phyloP scores from a whole-genome alignment of 2,888 invertebrate species.

The Junonia oenone region DNA sequence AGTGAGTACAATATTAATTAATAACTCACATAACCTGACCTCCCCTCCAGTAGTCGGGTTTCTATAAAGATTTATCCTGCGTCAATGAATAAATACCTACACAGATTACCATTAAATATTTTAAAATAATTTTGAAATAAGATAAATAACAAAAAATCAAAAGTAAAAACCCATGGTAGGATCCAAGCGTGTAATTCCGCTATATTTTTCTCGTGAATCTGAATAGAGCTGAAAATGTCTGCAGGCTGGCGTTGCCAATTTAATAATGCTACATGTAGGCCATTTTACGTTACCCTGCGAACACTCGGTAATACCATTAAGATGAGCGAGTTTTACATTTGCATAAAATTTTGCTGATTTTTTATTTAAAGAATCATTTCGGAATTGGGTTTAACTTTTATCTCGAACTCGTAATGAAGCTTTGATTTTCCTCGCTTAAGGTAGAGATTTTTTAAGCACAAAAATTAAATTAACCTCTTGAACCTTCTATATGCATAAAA shows the following conservation, averaged over 20 bases:
- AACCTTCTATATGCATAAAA: too few relatives aligned
- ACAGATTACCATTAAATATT: too few relatives aligned
- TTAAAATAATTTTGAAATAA: too few relatives aligned
- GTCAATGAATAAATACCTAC: too few relatives aligned
- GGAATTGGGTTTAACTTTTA: background rate
- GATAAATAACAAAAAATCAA: background rate
- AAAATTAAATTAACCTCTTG: too few relatives aligned
- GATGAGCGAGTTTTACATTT: constrained; percentile 9
- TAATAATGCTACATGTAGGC: constrained; percentile 59
- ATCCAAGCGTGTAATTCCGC: constrained; percentile 34
- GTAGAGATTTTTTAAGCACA: too few relatives aligned
- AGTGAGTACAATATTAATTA: too few relatives aligned
- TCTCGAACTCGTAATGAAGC: too few relatives aligned
- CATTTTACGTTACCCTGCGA: constrained; percentile 35
- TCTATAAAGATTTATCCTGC: too few relatives aligned
- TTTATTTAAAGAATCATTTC: background rate
- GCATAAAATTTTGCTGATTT: background rate
- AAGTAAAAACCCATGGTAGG: background rate
- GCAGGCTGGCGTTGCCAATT: constrained; percentile 47
- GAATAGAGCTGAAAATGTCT: constrained; percentile 48
- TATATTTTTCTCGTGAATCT: constrained; percentile 41
- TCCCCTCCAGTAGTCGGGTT: too few relatives aligned
- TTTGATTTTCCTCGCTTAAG: too few relatives aligned
- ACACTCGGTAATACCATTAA: constrained; percentile 22
- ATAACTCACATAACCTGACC: too few relatives aligned